A percentile compares a stretch with the other conserved stretches of the same genome.
Evolutionary conservation across 2,888 invertebrate species (phyloP).

Genomic region (Yponomeuta sedellus): DNA sequence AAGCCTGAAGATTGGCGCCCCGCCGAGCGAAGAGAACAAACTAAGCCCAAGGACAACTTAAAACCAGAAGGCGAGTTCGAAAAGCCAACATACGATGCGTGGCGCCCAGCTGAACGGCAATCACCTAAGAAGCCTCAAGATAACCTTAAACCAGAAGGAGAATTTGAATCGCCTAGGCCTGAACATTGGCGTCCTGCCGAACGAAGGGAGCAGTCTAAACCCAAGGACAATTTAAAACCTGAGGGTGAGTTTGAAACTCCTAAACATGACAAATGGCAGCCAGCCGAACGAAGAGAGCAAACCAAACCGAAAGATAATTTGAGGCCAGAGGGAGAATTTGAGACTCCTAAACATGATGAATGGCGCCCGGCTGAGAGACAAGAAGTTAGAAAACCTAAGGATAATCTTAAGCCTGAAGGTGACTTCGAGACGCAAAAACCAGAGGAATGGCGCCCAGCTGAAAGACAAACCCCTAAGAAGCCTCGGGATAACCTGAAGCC

Average conservation of each 20-base stretch:
- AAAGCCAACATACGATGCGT: slow-evolving; percentile 44
- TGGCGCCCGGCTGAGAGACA: slow-evolving; percentile 45
- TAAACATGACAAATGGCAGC: slow-evolving; percentile 40
- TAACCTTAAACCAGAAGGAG: slow-evolving; percentile 53
- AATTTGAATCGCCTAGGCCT: slow-evolving; percentile 53
- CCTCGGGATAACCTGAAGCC: slow-evolving; percentile 63
- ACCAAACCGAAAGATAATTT: slow-evolving; percentile 54
- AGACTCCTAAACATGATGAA: slow-evolving; percentile 41
- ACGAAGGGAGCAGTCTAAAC: slow-evolving; percentile 36
- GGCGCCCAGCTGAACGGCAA: slow-evolving; percentile 43
- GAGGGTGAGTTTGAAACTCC: slow-evolving; percentile 73
- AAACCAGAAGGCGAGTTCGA: slow-evolving; percentile 73
- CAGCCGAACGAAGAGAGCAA: slow-evolving; percentile 37
- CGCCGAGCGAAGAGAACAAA: slow-evolving; percentile 54
- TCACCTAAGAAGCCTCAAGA: slow-evolving; percentile 32
- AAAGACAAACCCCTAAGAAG: slow-evolving; percentile 32
- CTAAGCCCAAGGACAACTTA: slow-evolving; percentile 66
- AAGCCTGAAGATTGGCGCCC: slow-evolving; percentile 54
- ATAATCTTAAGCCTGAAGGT: slow-evolving; percentile 74
- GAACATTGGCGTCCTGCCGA: slow-evolving; percentile 36
- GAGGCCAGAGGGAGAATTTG: slow-evolving; percentile 76
- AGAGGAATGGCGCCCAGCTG: slow-evolving; percentile 42
- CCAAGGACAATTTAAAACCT: slow-evolving; percentile 63
- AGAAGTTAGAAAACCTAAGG: slow-evolving; percentile 43
- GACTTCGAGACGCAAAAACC: slow-evolving; percentile 59